Percentiles rank a stretch among this genome's conserved stretches.
Conservation (phyloP, 1,140 invertebrate genomes). For the Branchinecta lynchi region DNA sequence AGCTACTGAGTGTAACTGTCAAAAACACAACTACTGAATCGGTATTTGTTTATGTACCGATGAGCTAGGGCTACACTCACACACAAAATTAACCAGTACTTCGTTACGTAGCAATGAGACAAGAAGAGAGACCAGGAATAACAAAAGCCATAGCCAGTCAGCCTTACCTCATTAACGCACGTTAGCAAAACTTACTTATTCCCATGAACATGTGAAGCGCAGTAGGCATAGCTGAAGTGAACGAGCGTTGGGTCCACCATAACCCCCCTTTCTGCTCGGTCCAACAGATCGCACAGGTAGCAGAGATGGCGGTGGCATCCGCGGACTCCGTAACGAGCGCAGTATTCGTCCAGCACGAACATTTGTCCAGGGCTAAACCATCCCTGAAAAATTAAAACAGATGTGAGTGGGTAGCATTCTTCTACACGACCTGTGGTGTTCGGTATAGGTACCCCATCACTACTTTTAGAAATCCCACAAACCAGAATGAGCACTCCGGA, state of each 20-base stretch:
- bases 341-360: slow-evolving; percentile 94
- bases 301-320: slow-evolving; percentile 92
- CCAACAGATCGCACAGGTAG: slow-evolving; percentile 88
- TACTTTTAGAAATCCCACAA: no score
- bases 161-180: no score
- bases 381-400: slow-evolving; percentile 42
- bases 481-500: no score
- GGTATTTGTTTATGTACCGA: no score
- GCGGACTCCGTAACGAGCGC: slow-evolving; percentile 83
- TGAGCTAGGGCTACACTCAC: no score
- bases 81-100: no score
- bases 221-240: slow-evolving; percentile 97
- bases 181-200: slow-evolving; percentile 50
- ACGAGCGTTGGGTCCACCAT: slow-evolving; percentile 97
- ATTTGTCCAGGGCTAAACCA: slow-evolving; percentile 99
- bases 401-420: slow-evolving; percentile 19
- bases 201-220: slow-evolving; percentile 94
- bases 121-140: no score
- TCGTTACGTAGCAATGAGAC: no score
- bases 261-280: slow-evolving; percentile 80
- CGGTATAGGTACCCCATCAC: not conserved
- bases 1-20: no score
- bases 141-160: no score
- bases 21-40: no score
- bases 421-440: not conserved